Conservation (phyloP, 2,113 vertebrate genomes). For the Chaetura pelagica region DNA sequence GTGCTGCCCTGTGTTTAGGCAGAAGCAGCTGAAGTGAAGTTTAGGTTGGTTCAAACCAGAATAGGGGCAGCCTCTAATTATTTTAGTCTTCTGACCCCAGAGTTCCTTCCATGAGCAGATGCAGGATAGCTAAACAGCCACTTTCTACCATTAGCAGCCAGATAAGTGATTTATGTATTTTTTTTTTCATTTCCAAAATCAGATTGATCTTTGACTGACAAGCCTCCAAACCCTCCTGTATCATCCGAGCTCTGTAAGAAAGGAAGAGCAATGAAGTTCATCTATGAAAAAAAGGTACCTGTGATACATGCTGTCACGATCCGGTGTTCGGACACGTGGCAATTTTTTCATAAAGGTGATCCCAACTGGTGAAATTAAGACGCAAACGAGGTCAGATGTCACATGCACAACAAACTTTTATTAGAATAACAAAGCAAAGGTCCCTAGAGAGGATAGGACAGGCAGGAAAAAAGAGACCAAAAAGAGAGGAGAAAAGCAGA, state of each 20-base stretch:
- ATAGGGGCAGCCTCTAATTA: background rate
- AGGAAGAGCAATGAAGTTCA: background rate
- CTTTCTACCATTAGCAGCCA: background rate
- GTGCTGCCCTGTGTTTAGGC: background rate
- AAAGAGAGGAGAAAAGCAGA: no score
- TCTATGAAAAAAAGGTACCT: background rate
- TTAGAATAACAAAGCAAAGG: no score
- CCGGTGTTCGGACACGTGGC: no score
- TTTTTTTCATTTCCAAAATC: background rate
- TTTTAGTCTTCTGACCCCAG: background rate
- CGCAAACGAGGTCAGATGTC: no score
- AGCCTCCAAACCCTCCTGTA: background rate
- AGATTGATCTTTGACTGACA: background rate
- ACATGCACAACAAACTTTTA: no score
- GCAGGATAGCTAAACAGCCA: background rate
- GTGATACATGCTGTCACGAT: no score
- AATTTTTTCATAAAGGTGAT: no score
- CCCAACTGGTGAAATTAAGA: no score
- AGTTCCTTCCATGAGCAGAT: background rate
- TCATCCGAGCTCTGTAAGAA: background rate
- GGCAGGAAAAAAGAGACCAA: no score
- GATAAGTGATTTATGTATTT: background rate
- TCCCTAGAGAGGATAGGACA: no score
- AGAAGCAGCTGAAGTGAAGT: background rate
- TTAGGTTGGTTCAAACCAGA: constrained; percentile 12